phyloP scores from a whole-genome alignment of 2,888 invertebrate species.

The Campoplex capitator region DNA sequence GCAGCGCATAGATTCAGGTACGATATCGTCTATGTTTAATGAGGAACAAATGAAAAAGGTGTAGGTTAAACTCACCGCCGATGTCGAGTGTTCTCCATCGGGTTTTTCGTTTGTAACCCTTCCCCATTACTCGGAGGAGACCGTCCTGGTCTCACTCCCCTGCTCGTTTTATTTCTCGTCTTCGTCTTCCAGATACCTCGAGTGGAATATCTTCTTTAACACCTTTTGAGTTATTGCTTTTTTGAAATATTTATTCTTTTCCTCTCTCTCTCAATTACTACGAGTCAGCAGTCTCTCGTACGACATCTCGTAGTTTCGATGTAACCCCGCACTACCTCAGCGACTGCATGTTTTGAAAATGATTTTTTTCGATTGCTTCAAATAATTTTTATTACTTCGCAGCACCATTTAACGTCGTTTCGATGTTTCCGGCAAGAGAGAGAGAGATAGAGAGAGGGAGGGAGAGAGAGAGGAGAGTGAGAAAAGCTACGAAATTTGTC shows the following conservation, averaged over 20 bases:
- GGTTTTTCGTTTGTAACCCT: constrained; percentile 86
- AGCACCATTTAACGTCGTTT: constrained; percentile 32
- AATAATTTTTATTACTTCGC: neutral
- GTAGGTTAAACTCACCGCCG: constrained; percentile 84
- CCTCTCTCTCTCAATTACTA: neutral
- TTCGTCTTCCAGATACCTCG: constrained; percentile 62
- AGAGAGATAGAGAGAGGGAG: neutral
- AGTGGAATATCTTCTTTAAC: constrained; percentile 84
- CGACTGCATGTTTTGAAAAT: constrained; percentile 59
- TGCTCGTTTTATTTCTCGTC: constrained; percentile 60
- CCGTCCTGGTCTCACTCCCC: constrained; percentile 70
- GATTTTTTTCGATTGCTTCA: neutral
- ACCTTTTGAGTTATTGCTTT: constrained; percentile 16
- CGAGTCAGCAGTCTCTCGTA: constrained; percentile 50
- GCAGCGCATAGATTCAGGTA: neutral
- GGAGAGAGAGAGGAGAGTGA: neutral
- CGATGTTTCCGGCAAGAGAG: constrained; percentile 7
- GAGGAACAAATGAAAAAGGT: neutral
- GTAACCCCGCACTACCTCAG: constrained; percentile 67
- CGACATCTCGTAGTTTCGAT: constrained; percentile 57
- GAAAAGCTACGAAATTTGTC: neutral
- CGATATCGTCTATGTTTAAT: neutral
- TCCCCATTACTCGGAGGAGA: constrained; percentile 85
- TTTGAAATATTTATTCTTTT: constrained; percentile 1
- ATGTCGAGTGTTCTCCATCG: constrained; percentile 88